phyloP scores from a whole-genome alignment of 2,113 vertebrate genomes.

The Chlorodrepanis virens region DNA sequence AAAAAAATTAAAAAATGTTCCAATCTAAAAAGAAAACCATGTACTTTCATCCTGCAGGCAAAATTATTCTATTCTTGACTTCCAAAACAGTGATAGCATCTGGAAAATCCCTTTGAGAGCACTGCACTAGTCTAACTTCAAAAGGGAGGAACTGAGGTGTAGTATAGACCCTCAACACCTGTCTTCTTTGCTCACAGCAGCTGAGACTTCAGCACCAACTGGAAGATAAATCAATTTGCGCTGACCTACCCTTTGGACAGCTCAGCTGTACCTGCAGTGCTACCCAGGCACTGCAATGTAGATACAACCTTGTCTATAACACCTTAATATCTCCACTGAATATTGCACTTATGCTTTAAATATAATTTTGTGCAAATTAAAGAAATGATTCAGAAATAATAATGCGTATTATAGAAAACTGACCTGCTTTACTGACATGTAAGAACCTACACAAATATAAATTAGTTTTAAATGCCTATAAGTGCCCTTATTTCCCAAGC shows the following conservation, averaged over 20 bases:
- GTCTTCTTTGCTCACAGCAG: background rate
- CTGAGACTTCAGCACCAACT: background rate
- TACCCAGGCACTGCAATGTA: background rate
- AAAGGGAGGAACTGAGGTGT: background rate
- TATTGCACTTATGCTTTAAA: background rate
- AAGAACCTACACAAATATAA: background rate
- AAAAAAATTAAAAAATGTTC: background rate
- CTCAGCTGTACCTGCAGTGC: background rate
- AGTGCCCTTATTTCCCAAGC: background rate
- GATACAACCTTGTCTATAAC: background rate
- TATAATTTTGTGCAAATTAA: background rate
- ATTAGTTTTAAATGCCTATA: background rate
- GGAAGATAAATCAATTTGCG: background rate
- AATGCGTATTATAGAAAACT: background rate
- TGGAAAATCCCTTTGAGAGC: background rate
- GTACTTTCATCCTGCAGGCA: background rate
- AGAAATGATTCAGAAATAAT: background rate
- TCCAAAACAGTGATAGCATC: accelerated
- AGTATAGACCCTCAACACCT: background rate
- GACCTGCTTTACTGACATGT: background rate
- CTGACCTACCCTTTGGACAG: background rate
- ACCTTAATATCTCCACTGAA: background rate
- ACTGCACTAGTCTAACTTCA: background rate
- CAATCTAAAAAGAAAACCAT: background rate
- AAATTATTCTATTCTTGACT: background rate